Base-by-base conservation (phyloP, 2,888 invertebrate species). In the Thereva nobilitata region DNA sequence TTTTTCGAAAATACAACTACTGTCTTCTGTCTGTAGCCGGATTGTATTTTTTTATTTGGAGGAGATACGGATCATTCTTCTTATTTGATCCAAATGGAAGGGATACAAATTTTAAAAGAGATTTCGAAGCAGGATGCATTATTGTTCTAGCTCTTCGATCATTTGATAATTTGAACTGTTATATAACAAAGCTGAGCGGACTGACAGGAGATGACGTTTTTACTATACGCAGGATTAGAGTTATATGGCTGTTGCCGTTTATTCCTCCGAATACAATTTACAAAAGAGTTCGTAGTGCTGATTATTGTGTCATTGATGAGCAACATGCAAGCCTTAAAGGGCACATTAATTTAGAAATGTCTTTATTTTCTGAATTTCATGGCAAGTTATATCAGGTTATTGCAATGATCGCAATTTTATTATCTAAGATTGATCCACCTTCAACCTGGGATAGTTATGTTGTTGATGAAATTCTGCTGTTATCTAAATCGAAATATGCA, bases 341-440 rank as follows among this genome's bases (percentile, higher is more conserved):
- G 4, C 71, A 72, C 23, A 63, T 77, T 0, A 77, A 80, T 68
- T 71, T 80, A n/a, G 75, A 76, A 0, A 73, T 78, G 0, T 73
- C 74, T 41, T 73, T 74, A 2, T 75, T 74, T 37, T 75, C 75
- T 63, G 73, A 78, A 0, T 45, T 76, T 44, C 72, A 76, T 1
- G 74, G 75, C 67, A 77, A 78, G 1, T 79, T 79, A 52, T 75
- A 77, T 0, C 64, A 80, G n/a, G 76, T 79, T 0, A 76, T 77
- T 2, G 76, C 76, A 0, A 71, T 78, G 0, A 72, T 74, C 8
- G 74, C 77, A 0, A 72, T 79, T 1, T 49, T 79, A 12, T 76
- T 75, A 23, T 75, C 79, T 0, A 80, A 79, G 68, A 76, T 80
- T 41, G 79, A 80, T 70, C 74, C 77, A 67, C 75, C 80, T 1